Evolutionary conservation across 2,113 vertebrate genomes (phyloP), one percentile per base, ranked within the genome.

Genomic region (Nesospiza acunhae): DNA sequence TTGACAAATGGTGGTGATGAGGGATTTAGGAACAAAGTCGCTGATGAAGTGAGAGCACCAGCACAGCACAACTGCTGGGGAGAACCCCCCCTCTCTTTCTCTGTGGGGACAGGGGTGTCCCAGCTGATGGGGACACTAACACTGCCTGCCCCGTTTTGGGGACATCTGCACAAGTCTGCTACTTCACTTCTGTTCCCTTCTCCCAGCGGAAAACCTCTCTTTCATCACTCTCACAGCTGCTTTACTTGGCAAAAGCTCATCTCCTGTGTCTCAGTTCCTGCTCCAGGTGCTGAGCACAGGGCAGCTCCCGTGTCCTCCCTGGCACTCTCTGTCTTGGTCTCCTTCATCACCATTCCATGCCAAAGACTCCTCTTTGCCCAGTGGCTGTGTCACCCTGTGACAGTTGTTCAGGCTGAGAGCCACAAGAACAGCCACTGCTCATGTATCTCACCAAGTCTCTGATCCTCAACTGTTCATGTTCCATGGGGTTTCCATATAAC

Each of bases 331-430:
- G 11, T 5, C 12, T 46, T 19, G 28, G 31, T 37, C 52, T 56
- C 79, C 30, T n/a, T n/a, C n/a, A 13, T 19, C 37, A 3, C 55
- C 23, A 1, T 13, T 20, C 41, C 0, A 0, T 15, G 7, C 9
- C 30, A 53, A 15, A 22, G 18, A 5, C 24, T 63, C 4, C 0
- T 5, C n/a, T 17, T 6, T 49, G 47, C 63, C 56, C 19, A 3
- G 28, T 8, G 6, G 6, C 63, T 49, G 24, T 27, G 14, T 33
- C 39, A 1, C 47, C 8, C n/a, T 11, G 4, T 13, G 39, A 2
- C 39, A 9, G 8, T 13, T 6, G 26, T 26, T 37, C 52, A 58
- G 56, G 55, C 37, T 20, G 9, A 15, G 75, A 42, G 18, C 23
- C 44, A 1, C 10, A 24, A 39, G 55, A 35, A 4, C 6, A 33